Base-by-base conservation (phyloP, 2,113 vertebrate species). In the Rhea pennata region DNA sequence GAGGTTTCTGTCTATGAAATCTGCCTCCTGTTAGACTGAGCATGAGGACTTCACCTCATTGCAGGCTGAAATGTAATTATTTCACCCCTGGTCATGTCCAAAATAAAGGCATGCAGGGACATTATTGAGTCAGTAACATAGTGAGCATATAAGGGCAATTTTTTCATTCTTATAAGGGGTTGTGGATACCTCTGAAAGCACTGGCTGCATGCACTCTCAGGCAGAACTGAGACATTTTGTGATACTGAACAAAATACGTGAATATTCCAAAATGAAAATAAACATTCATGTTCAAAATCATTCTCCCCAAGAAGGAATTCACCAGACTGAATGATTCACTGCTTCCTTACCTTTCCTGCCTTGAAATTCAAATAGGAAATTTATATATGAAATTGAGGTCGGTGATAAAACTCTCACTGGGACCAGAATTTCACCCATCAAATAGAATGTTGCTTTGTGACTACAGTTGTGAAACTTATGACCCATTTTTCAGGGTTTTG, bases 1-100 rank as follows among this genome's bases (percentile, higher is more conserved):
- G 61, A 42, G 61, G 54, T 24, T 88, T 95, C 87, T 89, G 70
- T 71, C 26, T 74, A 66, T 23, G 13, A 66, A 84, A 94, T 83
- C 90, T 87, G 33, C 44, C 71, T 71, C 54, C 50, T 72, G 29
- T 73, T 88, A 58, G 23, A 23, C 79, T 19, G 64, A 83, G n/a
- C 29, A 5, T 58, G 27, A 87, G 50, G 72, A 26, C 65, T 93
- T 73, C 59, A 74, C 44, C 6, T 62, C 21, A n/a, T 44, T 76
- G 87, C 64, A 85, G 21, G 40, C 12, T 88, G 67, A 88, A 88
- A 73, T 90, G 69, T 90, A 75, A 96, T 95, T 75, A 87, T 36
- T 96, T 94, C 69, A 79, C 44, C 59, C 73, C 54, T 51, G 88
- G 26, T 78, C 61, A 92, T 84, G 46, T 53, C 73, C 62, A 89